Percentiles rank a stretch among this genome's conserved stretches.
Conservation (phyloP, 2,797 vertebrate species). For the Sebastes ruberrimus region DNA sequence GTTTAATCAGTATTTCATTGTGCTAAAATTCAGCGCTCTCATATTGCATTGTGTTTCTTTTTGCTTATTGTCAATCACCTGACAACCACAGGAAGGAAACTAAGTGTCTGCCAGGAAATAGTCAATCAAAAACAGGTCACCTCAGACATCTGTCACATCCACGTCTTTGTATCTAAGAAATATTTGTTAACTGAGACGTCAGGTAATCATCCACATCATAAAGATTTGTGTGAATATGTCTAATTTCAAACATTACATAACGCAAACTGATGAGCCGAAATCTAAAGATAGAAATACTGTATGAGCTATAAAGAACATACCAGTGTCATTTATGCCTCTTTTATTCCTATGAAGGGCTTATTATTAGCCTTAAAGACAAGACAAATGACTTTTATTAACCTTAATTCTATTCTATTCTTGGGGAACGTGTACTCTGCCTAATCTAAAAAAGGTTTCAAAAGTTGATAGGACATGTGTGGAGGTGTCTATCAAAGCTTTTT, state of each 20-base stretch:
- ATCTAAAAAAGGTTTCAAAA: neutral
- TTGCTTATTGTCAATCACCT: slow-evolving; percentile 48
- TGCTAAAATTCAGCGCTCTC: neutral
- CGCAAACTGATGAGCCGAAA: neutral
- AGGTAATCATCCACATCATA: slow-evolving; percentile 22
- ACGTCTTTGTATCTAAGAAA: slow-evolving; percentile 25
- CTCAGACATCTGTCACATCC: slow-evolving; percentile 45
- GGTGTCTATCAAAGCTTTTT: slow-evolving; percentile 1
- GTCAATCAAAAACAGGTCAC: slow-evolving; percentile 52
- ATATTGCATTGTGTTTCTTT: slow-evolving; percentile 4
- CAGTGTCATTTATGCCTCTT: slow-evolving; percentile 13
- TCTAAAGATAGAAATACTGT: slow-evolving; percentile 28
- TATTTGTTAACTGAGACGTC: slow-evolving; percentile 16
- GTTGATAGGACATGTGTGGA: neutral
- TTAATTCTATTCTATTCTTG: slow-evolving; percentile 19
- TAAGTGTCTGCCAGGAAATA: slow-evolving; percentile 50
- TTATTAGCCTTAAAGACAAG: slow-evolving; percentile 31
- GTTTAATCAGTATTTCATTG: slow-evolving; percentile 23
- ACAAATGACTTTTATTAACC: slow-evolving; percentile 25
- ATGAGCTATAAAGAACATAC: slow-evolving; percentile 26
- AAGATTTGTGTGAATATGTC: slow-evolving; percentile 12
- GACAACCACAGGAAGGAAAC: slow-evolving; percentile 25
- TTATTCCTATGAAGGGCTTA: slow-evolving; percentile 22
- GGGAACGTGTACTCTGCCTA: neutral
- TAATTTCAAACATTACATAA: slow-evolving; percentile 14